phyloP scores from a whole-genome alignment of 2,888 invertebrate genomes.

The Hoplodrina blanda region DNA sequence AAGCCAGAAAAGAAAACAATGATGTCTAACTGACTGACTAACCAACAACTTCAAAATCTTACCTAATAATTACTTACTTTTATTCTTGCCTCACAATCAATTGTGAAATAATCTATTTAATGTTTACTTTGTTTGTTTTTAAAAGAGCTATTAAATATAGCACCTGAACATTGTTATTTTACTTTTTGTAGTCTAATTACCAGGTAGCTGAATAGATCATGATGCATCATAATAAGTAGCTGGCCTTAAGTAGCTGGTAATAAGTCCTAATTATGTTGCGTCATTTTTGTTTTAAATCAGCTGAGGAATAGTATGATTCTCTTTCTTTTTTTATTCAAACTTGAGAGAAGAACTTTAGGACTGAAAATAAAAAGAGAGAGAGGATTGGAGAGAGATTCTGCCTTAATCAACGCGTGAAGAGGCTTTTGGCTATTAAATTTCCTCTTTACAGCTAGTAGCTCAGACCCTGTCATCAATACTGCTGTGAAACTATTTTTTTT shows the following conservation, averaged over 20 bases:
- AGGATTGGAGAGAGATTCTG: no score
- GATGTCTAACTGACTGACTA: slow-evolving; percentile 1
- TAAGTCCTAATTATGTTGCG: slow-evolving; percentile 31
- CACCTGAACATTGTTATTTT: neutral
- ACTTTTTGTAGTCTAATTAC: neutral
- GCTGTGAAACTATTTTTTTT: neutral
- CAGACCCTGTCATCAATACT: no score
- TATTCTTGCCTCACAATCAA: neutral
- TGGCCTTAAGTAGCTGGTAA: slow-evolving; percentile 16
- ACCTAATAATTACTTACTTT: neutral
- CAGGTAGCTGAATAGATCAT: slow-evolving; percentile 8
- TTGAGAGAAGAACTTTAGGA: no score
- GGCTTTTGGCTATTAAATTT: no score
- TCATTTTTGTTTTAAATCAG: slow-evolving; percentile 1
- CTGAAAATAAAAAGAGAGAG: no score
- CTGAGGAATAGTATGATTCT: neutral
- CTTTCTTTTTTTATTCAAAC: no score
- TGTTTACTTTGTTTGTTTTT: neutral
- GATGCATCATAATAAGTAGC: slow-evolving; percentile 26
- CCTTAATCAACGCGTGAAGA: neutral
- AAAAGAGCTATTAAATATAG: neutral
- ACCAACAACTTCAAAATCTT: neutral
- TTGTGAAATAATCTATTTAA: neutral
- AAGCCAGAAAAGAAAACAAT: neutral
- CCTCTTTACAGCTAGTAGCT: no score